Evolutionary conservation across 2,888 invertebrate species (phyloP), one percentile per base, ranked within the genome.

Genomic region (Thalpophila matura): DNA sequence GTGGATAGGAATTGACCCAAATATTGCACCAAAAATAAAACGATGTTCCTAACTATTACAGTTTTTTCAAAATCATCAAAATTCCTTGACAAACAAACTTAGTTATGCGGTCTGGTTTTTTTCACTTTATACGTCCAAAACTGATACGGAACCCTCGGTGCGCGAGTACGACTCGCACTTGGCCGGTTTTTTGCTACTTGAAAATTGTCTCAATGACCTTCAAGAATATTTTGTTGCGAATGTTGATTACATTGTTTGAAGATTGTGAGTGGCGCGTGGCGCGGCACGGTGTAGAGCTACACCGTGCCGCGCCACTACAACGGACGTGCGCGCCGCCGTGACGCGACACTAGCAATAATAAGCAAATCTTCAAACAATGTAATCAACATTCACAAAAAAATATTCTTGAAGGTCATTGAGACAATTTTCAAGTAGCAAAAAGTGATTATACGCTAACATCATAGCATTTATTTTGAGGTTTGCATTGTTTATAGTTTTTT

Each of bases 221-320:
- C 51, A 45, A 51, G 54, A 54, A 54, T 42, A 67, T 68, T 58
- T 63, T 31, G 55, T 43, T 65, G 53, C 31, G 40, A 45, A 35
- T 38, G 49, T 57, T 62, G 71, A 71, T 71, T 71, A 62, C 57
- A 60, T 65, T 55, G 68, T 72, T 53, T 67, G 24, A 22, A 46
- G 53, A 50, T 29, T 60, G n/a, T n/a, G n/a, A n/a, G n/a, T 42
- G 42, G 50, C 40, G 20, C 6, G 26, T 12, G 18, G 29, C 35
- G 20, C 59, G 49, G 59, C 54, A 58, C 18, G 10, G 22, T 18
- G 33, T n/a, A n/a, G n/a, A n/a, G n/a, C 22, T 49, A 45, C 49
- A 4, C 14, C 24, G 22, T 14, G 6, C 14, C 24, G 22, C 16
- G 27, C 46, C 40, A 12, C 27, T 12, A 5, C 24, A n/a, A 14